Evolutionary conservation across 1,140 invertebrate genomes (phyloP).

Genomic region (Ceratina japonica): DNA sequence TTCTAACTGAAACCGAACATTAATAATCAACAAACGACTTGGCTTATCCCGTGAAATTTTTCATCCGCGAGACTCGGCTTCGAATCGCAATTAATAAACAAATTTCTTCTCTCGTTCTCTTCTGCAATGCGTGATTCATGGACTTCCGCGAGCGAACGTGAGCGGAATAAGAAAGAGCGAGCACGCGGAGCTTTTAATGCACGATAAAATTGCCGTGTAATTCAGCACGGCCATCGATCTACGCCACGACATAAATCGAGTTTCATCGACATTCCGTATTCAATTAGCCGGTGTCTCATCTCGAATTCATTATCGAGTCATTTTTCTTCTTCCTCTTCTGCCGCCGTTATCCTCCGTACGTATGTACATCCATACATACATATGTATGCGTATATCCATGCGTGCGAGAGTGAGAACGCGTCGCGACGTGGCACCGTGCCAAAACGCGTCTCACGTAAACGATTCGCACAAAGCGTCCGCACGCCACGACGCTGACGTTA

Average conservation of each 20-base stretch:
- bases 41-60: too few species aligned
- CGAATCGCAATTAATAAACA: too few species aligned
- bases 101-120: too few species aligned
- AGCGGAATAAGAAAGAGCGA: constrained; percentile 3
- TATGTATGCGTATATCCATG: background rate
- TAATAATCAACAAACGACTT: too few species aligned
- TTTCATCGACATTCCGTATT: constrained; percentile 50
- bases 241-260: constrained; percentile 52
- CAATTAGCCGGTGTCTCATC: constrained; percentile 54
- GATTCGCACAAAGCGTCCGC: constrained; percentile 36
- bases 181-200: constrained; percentile 6
- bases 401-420: background rate
- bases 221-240: constrained; percentile 55
- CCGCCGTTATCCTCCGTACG: background rate
- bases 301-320: constrained; percentile 56
- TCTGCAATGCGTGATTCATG: background rate
- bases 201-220: constrained; percentile 57
- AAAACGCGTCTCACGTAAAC: constrained; percentile 48
- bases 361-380: too few species aligned
- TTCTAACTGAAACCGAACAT: too few species aligned
- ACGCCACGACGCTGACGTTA: constrained; percentile 49
- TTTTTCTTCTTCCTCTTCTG: constrained; percentile 2
- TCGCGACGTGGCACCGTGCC: constrained; percentile 13
- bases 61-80: too few species aligned
- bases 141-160: background rate